These are phyloP conservation scores for Chloropsis cyanopogon DNA, from an alignment of 2,113 vertebrate species.

Conservation along the genomic window DNA sequence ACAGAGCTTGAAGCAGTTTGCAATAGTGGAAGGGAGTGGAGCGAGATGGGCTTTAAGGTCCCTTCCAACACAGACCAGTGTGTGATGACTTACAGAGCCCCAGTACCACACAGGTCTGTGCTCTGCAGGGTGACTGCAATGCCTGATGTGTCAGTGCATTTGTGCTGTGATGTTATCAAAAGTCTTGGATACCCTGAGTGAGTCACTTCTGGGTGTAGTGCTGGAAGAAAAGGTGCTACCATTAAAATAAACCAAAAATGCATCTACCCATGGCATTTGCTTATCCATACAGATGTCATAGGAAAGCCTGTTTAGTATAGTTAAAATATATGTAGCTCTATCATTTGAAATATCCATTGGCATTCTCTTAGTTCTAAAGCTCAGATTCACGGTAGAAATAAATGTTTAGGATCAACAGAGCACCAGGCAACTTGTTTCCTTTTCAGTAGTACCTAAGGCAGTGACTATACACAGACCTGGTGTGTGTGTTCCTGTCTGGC, in stretches of 20 bases:
- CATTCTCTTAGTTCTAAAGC: background rate
- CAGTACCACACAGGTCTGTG: background rate
- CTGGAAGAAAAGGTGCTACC: background rate
- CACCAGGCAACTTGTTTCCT: background rate
- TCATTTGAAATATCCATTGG: background rate
- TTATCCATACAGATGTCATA: background rate
- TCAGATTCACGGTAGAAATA: background rate
- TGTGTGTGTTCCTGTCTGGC: background rate
- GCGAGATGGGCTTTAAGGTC: background rate
- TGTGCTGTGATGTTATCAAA: background rate
- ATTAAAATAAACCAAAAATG: background rate
- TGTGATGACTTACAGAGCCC: background rate
- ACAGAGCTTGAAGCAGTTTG: accelerated
- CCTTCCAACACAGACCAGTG: background rate
- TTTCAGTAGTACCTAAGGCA: background rate
- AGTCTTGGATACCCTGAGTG: background rate
- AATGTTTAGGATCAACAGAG: background rate
- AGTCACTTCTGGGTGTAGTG: background rate
- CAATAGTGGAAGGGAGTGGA: accelerated
- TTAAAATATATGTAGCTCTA: background rate
- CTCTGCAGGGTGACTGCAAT: background rate
- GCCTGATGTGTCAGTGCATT: accelerated
- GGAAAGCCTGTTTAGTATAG: background rate
- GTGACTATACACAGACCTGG: background rate
- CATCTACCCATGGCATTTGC: background rate